Evolutionary conservation across 2,888 invertebrate genomes (phyloP).

Genomic region (Tethea ocularis): DNA sequence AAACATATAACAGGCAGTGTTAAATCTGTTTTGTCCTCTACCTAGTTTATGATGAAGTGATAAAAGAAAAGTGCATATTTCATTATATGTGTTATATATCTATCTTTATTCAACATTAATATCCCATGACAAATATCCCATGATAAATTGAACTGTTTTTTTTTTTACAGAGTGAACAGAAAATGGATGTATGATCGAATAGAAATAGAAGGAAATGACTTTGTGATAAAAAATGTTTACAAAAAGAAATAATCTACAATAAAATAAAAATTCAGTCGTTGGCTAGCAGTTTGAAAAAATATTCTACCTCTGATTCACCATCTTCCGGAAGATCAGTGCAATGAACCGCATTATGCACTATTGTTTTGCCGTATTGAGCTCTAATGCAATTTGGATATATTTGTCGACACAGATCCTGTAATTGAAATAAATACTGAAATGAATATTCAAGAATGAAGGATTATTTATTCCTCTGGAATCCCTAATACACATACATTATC

Average conservation of each 20-base stretch:
- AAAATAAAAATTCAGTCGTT: conserved; percentile 37
- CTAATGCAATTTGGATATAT: conserved; percentile 92
- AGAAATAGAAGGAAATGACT: conserved; percentile 91
- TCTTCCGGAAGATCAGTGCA: conserved; percentile 97
- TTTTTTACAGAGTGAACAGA: conserved; percentile 85
- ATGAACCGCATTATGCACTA: conserved; percentile 93
- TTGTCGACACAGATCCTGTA: conserved; percentile 80
- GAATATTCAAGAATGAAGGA: conserved; percentile 3
- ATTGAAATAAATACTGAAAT: conserved; percentile 15
- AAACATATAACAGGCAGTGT: no score
- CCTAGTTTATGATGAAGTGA: no score
- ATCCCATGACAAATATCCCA: no score
- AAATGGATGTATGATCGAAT: conserved; percentile 91
- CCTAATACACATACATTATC: no score
- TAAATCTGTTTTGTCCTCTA: no score
- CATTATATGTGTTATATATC: not conserved
- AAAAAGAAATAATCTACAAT: conserved; percentile 51
- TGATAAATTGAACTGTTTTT: not conserved
- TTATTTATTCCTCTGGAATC: not conserved
- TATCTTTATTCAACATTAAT: no score
- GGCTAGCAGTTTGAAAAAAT: conserved; percentile 88
- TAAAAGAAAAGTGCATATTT: no score
- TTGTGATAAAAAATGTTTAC: conserved; percentile 84
- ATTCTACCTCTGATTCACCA: conserved; percentile 90
- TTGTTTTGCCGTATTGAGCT: conserved; percentile 91